Evolutionary conservation across 2,113 vertebrate genomes (phyloP), one percentile per base, ranked within the genome.

Genomic region (Beaufortia kweichowensis): DNA sequence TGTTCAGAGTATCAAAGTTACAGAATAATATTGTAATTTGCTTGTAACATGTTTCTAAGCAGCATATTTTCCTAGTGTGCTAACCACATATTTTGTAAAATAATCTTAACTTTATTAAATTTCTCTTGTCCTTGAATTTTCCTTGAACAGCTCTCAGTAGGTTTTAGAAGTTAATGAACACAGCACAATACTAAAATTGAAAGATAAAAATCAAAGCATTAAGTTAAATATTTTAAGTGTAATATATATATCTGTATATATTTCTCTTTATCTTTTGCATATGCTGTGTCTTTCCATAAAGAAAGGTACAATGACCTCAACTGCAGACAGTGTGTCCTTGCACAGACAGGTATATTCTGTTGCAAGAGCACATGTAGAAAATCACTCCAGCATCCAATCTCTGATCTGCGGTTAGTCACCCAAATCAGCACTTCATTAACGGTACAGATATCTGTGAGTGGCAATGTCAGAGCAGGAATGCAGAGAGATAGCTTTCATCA

Each of bases 401-500:
- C 41, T 46, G 64, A 48, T 66, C 23, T 66, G 7, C 1, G 35
- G 60, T 65, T 50, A 21, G 56, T 72, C 68, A 24, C 11, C 46
- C 43, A 69, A 64, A 53, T 79, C 68, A 61, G 46, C 71, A 53
- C 62, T 67, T 64, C 65, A 65, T 73, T 55, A 46, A 41, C 14
- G 7, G 23, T 56, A 33, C 24, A 77, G 46, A 69, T 53, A 80
- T 64, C 29, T 55, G 61, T 43, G 56, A 53, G 46, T 63, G 31
- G 11, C 24, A 35, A 21, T 68, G 72, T 60, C 72, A 76, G 67
- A 76, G 69, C 67, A 69, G 78, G 79, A 81, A 81, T 81, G 79
- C 29, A 26, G 48, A 14, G n/a, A 63, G 73, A 71, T 80, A 75
- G 31, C 31, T 71, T 76, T 76, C 74, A 80, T 69, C 74, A 57